Evolutionary conservation across 2,797 vertebrate genomes (phyloP), one percentile per base, ranked within the genome.

Genomic region (Paratrypauchen microcephalus): DNA sequence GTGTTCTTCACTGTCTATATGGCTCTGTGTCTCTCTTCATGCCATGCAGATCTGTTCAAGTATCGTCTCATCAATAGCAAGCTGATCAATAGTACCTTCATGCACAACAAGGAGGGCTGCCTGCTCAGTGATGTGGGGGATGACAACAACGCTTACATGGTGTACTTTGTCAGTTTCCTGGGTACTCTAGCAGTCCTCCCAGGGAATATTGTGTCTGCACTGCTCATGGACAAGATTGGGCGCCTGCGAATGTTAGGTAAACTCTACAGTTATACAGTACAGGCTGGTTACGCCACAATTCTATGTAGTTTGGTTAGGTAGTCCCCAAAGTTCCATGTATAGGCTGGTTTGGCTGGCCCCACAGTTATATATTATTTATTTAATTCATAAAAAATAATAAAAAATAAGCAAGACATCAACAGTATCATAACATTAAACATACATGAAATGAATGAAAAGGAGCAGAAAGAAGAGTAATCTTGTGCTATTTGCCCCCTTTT

Each of bases 151-250:
- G 97, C 97, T 89, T 99, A 99, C 94, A 99, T 99, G 97, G 94
- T 99, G 74, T 99, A 99, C 89, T 99, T 99, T 0, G 97, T 99
- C 91, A 99, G 97, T 79, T 99, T 99, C 90, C 77, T 99, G 80
- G 97, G 97, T 71, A 97, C 97, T 2, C 84, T 99, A 90, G 97
- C 97, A 0, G 97, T 98, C 72, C 93, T 99, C 64, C 97, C 97
- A 0, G 97, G 97, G 7, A 98, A 99, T 88, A 99, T 99, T 0
- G 97, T 99, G 76, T 98, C 97, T 0, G 97, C 97, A 0, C 91
- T 99, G 85, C 95, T 99, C 75, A 98, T 99, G 97, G 97, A 99
- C 91, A 99, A 99, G 92, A 97, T 99, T 0, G 97, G 97, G 74
- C 95, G 97, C 32, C 94, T 99, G 58, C 94, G 96, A 79, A 99